A percentile compares a stretch with the other conserved stretches of the same genome.
These are phyloP conservation scores for Stomatorhinus ivindoensis DNA, from an alignment of 2,113 vertebrate species.

Conservation along the genomic window DNA sequence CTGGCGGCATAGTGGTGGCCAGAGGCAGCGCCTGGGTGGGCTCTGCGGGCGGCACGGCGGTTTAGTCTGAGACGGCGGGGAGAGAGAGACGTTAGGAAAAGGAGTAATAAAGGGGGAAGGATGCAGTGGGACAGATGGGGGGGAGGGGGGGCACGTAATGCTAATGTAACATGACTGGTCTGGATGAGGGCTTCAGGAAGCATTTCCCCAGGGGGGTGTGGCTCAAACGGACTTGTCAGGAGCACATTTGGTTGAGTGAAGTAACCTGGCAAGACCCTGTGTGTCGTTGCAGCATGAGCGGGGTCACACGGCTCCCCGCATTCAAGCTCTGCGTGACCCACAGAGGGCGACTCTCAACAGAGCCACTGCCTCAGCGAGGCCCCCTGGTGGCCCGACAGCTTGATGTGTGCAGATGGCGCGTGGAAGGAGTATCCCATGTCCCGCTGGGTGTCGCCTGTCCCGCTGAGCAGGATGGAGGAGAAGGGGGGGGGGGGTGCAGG, in stretches of 20 bases:
- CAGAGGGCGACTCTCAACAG: neutral
- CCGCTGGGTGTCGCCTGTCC: neutral
- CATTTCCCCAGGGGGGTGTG: neutral
- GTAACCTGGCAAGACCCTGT: neutral
- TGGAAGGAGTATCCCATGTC: neutral
- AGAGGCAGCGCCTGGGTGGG: neutral
- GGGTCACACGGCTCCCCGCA: neutral
- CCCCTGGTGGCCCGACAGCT: neutral
- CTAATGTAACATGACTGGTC: slow-evolving; percentile 2
- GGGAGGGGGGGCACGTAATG: neutral
- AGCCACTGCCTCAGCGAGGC: neutral
- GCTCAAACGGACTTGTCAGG: neutral
- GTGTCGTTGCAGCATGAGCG: neutral
- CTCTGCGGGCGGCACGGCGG: no score
- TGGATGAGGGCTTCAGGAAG: neutral
- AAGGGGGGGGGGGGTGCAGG: neutral
- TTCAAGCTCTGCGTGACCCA: neutral
- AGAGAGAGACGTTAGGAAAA: neutral
- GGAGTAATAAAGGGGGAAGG: neutral
- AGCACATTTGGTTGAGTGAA: neutral
- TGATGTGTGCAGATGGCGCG: neutral
- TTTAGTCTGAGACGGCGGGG: neutral
- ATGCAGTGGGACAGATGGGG: neutral
- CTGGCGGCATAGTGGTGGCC: neutral
- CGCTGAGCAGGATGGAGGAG: neutral